Percentiles rank a stretch among this genome's conserved stretches.
Evolutionary conservation across 2,113 vertebrate species (phyloP).

Genomic region (Amia ocellicauda): DNA sequence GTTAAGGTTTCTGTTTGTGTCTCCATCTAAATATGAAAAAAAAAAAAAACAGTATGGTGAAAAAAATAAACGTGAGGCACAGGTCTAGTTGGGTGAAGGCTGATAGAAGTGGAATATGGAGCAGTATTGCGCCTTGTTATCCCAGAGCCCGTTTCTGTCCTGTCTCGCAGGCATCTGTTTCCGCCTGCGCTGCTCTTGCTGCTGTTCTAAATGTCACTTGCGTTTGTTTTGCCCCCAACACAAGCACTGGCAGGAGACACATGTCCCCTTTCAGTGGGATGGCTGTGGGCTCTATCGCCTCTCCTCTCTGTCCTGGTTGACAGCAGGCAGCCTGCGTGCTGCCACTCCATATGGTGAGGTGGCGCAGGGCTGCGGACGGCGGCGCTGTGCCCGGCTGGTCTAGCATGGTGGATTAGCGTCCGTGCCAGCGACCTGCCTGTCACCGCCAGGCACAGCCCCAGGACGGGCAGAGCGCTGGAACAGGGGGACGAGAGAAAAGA

Average conservation of each 20-base stretch:
- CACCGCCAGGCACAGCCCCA: constrained; percentile 47
- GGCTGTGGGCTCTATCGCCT: constrained; percentile 34
- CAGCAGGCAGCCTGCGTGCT: constrained; percentile 30
- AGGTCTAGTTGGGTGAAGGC: too few relatives aligned
- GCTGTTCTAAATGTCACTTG: constrained; percentile 49
- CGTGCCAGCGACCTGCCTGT: constrained; percentile 44
- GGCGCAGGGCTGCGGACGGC: constrained; percentile 21
- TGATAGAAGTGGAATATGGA: neutral
- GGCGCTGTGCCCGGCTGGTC: constrained; percentile 42
- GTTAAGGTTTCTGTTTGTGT: too few relatives aligned
- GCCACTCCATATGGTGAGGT: constrained; percentile 50
- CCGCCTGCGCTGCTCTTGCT: constrained; percentile 19
- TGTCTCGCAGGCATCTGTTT: constrained; percentile 5
- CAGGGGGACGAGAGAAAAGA: constrained; percentile 44
- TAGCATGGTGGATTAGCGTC: constrained; percentile 35
- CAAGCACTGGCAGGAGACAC: constrained; percentile 55
- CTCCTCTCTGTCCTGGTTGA: constrained; percentile 19
- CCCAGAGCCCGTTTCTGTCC: too few relatives aligned
- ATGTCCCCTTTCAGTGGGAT: constrained; percentile 48
- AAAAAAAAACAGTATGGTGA: too few relatives aligned
- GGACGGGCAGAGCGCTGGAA: constrained; percentile 33
- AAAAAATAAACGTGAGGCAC: too few relatives aligned
- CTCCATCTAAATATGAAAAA: too few relatives aligned
- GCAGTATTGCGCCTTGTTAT: constrained; percentile 10
- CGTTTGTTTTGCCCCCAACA: constrained; percentile 33